Base-by-base conservation (phyloP, 2,888 invertebrate species). In the Adineta ricciae region DNA sequence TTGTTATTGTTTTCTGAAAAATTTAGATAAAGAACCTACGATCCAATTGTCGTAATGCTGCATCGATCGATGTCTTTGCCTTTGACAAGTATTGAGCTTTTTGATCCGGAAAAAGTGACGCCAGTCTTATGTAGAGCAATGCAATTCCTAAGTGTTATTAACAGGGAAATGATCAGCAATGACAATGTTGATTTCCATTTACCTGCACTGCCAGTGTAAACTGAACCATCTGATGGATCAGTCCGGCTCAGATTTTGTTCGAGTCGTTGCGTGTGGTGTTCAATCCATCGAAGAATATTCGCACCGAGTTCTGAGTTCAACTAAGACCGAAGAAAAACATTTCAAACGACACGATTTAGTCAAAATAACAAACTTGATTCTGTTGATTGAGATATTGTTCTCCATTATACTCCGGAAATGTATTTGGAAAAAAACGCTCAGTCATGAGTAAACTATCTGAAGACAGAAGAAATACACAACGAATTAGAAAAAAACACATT, bases 121-220 rank as follows among this genome's bases (percentile, higher is more conserved):
- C 41, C 24, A 78, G 41, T 21, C 41, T 21, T 9, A 41, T 2
- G 41, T 78, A 78, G 11, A 78, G 41, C 24, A 78, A 78, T n/a
- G 78, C 78, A 5, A 78, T 41, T 24, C 78, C 73, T 73, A 14
- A 7, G 27, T 27, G 2, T 27, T 27, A 27, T 14, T n/a, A 5
- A 64, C 4, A n/a, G 4, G 11, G 9, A 64, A 27, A 4, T 8
- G 27, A 2, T 4, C n/a, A 5, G 27, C 3, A 2, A 64, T 14
- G 4, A 24, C 9, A 16, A 64, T 27, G 8, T 27, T 24, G 8
- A 5, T 7, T 14, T 14, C 4, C 4, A 11, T 41, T 73, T 38
- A 73, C 41, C 78, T n/a, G 78, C 38, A 41, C 21, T 78, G 14
- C 78, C 78, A 41, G 78, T 78, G n/a, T 78, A 78, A 24, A 78